Percentiles rank a stretch among this genome's conserved stretches.
phyloP scores from a whole-genome alignment of 2,113 vertebrate species.

The Heptranchias perlo region DNA sequence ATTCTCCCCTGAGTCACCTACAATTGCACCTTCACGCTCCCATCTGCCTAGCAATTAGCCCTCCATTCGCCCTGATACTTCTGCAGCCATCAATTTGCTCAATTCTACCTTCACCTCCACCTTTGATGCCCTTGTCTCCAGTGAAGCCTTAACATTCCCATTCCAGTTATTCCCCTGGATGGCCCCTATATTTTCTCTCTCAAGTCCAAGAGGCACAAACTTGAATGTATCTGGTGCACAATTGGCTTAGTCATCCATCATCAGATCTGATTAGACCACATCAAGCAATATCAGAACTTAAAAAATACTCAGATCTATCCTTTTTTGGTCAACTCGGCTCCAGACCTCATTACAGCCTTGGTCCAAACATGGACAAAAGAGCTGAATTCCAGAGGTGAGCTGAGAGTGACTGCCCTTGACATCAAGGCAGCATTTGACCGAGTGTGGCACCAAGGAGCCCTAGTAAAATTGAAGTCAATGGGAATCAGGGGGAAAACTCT shows the following conservation, averaged over 20 bases:
- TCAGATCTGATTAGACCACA: neutral
- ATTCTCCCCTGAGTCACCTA: neutral
- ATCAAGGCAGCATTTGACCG: too few relatives aligned
- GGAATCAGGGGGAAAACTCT: too few relatives aligned
- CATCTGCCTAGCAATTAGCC: neutral
- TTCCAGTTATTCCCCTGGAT: neutral
- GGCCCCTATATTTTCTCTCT: neutral
- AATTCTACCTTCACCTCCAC: neutral
- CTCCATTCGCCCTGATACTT: neutral
- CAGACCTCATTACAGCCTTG: too few relatives aligned
- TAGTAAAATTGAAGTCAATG: too few relatives aligned
- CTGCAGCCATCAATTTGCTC: neutral
- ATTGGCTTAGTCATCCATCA: neutral
- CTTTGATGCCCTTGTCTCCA: too few relatives aligned
- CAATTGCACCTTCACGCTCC: neutral
- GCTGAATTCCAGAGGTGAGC: too few relatives aligned
- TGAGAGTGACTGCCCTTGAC: too few relatives aligned
- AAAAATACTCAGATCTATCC: too few relatives aligned
- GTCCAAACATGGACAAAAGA: too few relatives aligned
- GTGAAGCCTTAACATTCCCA: neutral
- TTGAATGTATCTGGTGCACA: neutral
- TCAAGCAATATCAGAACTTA: too few relatives aligned
- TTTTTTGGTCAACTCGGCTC: too few relatives aligned
- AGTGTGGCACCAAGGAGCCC: too few relatives aligned
- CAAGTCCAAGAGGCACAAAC: neutral